Base-by-base conservation (phyloP, 2,797 vertebrate species). In the Petrocephalus schoutedeni region DNA sequence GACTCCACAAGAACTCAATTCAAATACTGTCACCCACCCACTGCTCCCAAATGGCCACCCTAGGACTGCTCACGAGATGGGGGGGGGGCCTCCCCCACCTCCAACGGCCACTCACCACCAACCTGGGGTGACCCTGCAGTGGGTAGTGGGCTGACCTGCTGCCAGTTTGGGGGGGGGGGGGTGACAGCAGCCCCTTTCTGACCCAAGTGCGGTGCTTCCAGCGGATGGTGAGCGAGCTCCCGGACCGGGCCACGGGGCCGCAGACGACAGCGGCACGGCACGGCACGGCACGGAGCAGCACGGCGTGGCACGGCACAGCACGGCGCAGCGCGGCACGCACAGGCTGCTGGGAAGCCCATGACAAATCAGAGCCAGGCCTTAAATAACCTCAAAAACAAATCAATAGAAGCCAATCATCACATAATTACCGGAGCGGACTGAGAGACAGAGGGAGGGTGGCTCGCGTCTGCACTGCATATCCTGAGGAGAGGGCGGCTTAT, bases 301-400 rank as follows among this genome's bases (percentile, higher is more conserved):
- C 36, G 36, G 14, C 12, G 28, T 28, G 28, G 28, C 28, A 28
- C n/a, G n/a, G 36, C 36, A 36, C 36, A 36, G 36, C n/a, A n/a
- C n/a, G n/a, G n/a, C n/a, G n/a, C 28, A 28, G 36, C 36, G 3
- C 36, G 36, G 14, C 12, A 6, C 12, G 19, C 36, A 64, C 58
- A 16, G 56, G 58, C 3, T 49, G 9, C 57, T 49, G 58, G 41
- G 57, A 64, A 51, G 45, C 57, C 16, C 8, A 3, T 10, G 9
- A 21, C n/a, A 32, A 64, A 61, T n/a, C 85, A 51, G 36, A 61
- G 85, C 19, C 10, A 21, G 16, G 7, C 32, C 36, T 61, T 57
- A 86, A 61, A 61, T 41, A 61, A 86, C 28, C 32, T 9, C 49
- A 86, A 86, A 86, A 86, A 51, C 41, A 61, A 86, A 86, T 86